A percentile compares a stretch with the other conserved stretches of the same genome.
Evolutionary conservation across 2,888 invertebrate species (phyloP).

Genomic region (Microctonus aethiopoides): DNA sequence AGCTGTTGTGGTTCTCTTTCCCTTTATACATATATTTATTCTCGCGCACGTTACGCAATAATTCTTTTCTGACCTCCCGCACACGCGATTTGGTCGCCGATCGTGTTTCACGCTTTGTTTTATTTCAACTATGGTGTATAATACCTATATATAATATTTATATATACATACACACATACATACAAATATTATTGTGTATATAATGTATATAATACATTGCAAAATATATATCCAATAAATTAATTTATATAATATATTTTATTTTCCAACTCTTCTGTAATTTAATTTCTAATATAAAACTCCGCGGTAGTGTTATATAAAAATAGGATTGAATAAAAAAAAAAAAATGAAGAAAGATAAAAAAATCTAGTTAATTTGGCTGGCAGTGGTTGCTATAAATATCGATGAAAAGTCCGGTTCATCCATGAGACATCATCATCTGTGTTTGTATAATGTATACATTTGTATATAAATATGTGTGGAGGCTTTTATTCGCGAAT

Average conservation of each 20-base stretch:
- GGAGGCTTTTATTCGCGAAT: background rate
- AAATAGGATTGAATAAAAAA: background rate
- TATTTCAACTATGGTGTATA: background rate
- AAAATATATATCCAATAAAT: background rate
- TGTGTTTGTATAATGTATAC: background rate
- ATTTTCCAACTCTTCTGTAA: background rate
- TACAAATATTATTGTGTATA: background rate
- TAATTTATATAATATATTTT: background rate
- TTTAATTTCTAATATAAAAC: background rate
- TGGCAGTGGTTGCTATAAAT: conserved; percentile 4
- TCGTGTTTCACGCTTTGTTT: conserved; percentile 22
- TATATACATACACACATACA: background rate
- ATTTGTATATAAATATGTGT: background rate
- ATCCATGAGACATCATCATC: background rate
- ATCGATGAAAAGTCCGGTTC: conserved; percentile 10
- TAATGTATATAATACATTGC: background rate
- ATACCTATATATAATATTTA: background rate
- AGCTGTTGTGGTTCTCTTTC: background rate
- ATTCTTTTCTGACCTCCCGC: conserved; percentile 23
- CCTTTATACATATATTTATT: background rate
- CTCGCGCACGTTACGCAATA: conserved; percentile 26
- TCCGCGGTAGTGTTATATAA: background rate
- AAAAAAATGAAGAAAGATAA: background rate
- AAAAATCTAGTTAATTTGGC: background rate
- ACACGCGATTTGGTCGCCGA: conserved; percentile 29